These are phyloP conservation scores for Sebastes matsubarae DNA, from an alignment of 2,797 vertebrate species.

Conservation along the genomic window DNA sequence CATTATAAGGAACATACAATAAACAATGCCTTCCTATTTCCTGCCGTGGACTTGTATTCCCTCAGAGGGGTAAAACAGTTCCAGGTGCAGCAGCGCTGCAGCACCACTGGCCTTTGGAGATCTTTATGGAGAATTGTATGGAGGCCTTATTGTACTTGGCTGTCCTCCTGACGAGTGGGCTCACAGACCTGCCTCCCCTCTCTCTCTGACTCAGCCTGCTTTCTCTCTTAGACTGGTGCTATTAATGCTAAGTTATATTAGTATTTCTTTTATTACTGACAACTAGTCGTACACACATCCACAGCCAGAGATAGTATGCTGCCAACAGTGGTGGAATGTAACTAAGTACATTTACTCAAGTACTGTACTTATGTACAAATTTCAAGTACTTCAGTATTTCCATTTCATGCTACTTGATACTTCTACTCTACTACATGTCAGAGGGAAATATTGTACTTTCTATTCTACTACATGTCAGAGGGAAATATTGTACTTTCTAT, in stretches of 20 bases:
- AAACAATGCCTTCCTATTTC: conserved; percentile 73
- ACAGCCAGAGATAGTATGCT: not conserved
- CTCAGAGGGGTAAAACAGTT: conserved; percentile 69
- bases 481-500: not conserved
- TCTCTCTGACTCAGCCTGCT: not conserved
- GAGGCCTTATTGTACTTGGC: conserved; percentile 57
- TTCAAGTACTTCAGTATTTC: not conserved
- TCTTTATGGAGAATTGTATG: conserved; percentile 41
- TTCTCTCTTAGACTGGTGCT: not conserved
- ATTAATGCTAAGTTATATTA: not conserved
- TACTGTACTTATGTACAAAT: not conserved
- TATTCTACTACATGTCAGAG: not conserved
- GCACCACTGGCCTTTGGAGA: conserved; percentile 18
- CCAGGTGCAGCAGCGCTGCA: conserved; percentile 64
- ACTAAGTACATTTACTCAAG: not conserved
- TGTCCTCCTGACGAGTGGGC: conserved; percentile 38
- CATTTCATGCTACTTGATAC: not conserved
- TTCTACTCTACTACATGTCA: not conserved
- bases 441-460: not conserved
- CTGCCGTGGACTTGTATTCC: conserved; percentile 42
- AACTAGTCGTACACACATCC: not conserved
- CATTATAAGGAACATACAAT: conserved; percentile 62
- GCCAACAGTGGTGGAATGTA: not conserved
- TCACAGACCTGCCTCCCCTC: conserved; percentile 6
- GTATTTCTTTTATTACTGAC: not conserved